phyloP scores from a whole-genome alignment of 2,797 vertebrate genomes.

The Pterois miles region DNA sequence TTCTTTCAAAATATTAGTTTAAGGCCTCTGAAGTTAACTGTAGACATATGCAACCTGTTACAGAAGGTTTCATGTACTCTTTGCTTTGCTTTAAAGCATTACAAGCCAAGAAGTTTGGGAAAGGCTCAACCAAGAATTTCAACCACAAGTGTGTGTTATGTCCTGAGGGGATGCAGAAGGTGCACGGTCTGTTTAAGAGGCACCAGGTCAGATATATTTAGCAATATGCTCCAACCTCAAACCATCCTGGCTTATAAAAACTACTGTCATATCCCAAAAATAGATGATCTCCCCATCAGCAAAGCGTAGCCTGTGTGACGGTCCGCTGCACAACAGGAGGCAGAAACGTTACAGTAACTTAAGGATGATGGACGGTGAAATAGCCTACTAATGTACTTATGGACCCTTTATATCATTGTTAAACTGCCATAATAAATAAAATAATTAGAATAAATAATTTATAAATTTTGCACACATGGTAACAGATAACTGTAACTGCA shows the following conservation, averaged over 20 bases:
- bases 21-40: neutral
- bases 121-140: neutral
- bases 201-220: constrained; percentile 55
- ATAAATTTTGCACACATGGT: no score
- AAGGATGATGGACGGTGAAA: neutral
- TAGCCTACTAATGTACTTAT: neutral
- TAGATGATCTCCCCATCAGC: constrained; percentile 29
- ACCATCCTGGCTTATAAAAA: constrained; percentile 48
- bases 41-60: neutral
- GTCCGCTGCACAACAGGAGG: neutral
- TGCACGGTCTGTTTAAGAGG: constrained; percentile 17
- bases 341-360: neutral
- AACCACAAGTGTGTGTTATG: neutral
- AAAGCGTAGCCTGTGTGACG: neutral
- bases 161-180: constrained; percentile 14
- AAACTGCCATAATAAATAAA: neutral
- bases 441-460: no score
- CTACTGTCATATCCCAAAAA: constrained; percentile 39
- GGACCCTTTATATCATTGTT: neutral
- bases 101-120: neutral
- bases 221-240: constrained; percentile 44
- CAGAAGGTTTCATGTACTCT: neutral
- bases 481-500: no score
- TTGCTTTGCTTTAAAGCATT: neutral
- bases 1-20: neutral